These are phyloP conservation scores for Drosophila infuscata DNA, from an alignment of 2,888 invertebrate species.

Conservation along the genomic window DNA sequence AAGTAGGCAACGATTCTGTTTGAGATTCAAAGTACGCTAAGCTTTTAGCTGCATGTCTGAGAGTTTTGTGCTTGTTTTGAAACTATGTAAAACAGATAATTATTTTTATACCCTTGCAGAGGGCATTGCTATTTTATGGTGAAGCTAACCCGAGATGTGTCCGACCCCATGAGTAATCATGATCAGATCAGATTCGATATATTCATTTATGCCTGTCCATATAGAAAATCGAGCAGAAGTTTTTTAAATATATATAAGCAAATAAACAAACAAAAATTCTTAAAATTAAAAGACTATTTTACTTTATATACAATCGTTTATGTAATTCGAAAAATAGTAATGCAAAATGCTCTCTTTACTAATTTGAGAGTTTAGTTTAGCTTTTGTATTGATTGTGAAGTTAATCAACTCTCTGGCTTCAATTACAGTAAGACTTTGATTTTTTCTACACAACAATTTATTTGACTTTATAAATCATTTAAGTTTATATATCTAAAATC, in stretches of 20 bases:
- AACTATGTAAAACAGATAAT: not conserved
- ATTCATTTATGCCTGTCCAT: not conserved
- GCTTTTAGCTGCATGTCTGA: constrained; percentile 1
- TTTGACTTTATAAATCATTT: no score
- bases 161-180: not conserved
- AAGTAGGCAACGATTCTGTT: constrained; percentile 47
- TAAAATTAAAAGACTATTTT: not conserved
- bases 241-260: not conserved
- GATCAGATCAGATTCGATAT: not conserved
- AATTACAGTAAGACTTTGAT: no score
- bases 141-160: not conserved
- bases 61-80: constrained; percentile 4
- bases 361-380: no score
- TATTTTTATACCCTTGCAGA: not conserved
- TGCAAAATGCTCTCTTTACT: no score
- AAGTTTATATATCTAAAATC: no score
- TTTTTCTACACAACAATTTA: no score
- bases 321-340: not conserved
- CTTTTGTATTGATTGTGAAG: no score
- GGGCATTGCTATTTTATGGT: not conserved
- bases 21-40: constrained; percentile 35
- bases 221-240: not conserved
- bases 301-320: not conserved
- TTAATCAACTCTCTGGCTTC: no score
- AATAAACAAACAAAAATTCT: not conserved